Evolutionary conservation across 2,888 invertebrate species (phyloP).

Genomic region (Argyresthia goedartella): DNA sequence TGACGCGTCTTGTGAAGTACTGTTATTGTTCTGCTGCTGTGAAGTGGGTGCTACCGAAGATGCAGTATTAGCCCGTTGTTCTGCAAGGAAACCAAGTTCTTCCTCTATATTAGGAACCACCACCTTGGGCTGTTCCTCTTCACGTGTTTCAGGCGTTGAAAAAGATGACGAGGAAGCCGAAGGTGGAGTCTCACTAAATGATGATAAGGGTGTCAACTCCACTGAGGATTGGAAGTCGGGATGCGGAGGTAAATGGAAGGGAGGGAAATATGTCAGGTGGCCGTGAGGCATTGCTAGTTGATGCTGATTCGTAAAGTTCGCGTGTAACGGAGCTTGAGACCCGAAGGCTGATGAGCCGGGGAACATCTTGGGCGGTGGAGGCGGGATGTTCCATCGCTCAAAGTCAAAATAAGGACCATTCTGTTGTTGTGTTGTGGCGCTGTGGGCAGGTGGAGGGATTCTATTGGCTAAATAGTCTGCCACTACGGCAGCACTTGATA

Average conservation of each 20-base stretch:
- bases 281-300: slow-evolving; percentile 78
- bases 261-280: slow-evolving; percentile 82
- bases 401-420: slow-evolving; percentile 84
- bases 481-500: slow-evolving; percentile 68
- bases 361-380: slow-evolving; percentile 78
- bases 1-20: slow-evolving; percentile 58
- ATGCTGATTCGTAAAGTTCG: slow-evolving; percentile 73
- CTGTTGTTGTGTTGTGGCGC: slow-evolving; percentile 72
- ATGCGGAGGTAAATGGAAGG: slow-evolving; percentile 80
- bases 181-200: slow-evolving; percentile 71
- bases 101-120: slow-evolving; percentile 92
- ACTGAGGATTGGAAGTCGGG: slow-evolving; percentile 76
- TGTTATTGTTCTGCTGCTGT: slow-evolving; percentile 60
- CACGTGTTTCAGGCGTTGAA: slow-evolving; percentile 70
- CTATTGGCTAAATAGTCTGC: slow-evolving; percentile 70
- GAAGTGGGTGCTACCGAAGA: slow-evolving; percentile 66
- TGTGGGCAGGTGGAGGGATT: slow-evolving; percentile 81
- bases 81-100: slow-evolving; percentile 85
- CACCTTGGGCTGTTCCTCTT: slow-evolving; percentile 83
- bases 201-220: slow-evolving; percentile 73
- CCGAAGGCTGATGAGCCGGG: slow-evolving; percentile 70
- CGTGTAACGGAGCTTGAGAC: slow-evolving; percentile 69
- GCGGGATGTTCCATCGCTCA: slow-evolving; percentile 83
- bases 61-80: slow-evolving; percentile 66
- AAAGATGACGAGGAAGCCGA: slow-evolving; percentile 69